Base-by-base conservation (phyloP, 2,797 vertebrate species). In the Sebastes steindachneri region DNA sequence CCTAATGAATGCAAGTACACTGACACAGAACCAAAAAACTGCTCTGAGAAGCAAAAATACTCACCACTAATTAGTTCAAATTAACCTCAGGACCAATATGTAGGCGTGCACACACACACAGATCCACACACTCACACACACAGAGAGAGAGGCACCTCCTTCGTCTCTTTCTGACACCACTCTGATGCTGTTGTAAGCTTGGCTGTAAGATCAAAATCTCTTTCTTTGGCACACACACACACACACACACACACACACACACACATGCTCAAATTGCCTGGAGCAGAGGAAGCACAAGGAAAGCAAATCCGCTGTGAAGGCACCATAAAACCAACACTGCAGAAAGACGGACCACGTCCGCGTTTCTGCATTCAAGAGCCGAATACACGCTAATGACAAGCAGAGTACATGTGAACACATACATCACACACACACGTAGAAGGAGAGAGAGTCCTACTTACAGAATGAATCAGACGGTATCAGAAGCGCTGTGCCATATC, bases 381-480 rank as follows among this genome's bases (percentile, higher is more conserved):
- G 45, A 82, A 89, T 55, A 80, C 77, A 87, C 55, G 65, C 63
- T 85, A 88, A 90, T 86, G 83, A 84, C 89, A 88, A 79, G 72
- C 67, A 8, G 33, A 11, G 48, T 11, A 66, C 79, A 90, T 77
- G 74, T 83, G 62, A 87, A 79, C 58, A 82, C 71, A 71, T 33
- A 33, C 33, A 78, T 19, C 64, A 86, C 9, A 33, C n/a, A 60
- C 63, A 45, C 15, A 55, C 6, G 25, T 2, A 79, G 35, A 80
- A 37, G 77, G 58, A 88, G 53, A 80, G 77, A 85, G 88, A 83
- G 85, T 84, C 81, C 68, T 93, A 96, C 95, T 96, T 92, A 96
- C 95, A 94, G 95, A 95, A 93, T 93, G 89, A 95, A 93, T 93
- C 91, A 89, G 94, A 93, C 76, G 85, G 91, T 86, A 90, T 95